Base-by-base conservation (phyloP, 2,797 vertebrate genomes). In the Helicolenus hilgendorfi region DNA sequence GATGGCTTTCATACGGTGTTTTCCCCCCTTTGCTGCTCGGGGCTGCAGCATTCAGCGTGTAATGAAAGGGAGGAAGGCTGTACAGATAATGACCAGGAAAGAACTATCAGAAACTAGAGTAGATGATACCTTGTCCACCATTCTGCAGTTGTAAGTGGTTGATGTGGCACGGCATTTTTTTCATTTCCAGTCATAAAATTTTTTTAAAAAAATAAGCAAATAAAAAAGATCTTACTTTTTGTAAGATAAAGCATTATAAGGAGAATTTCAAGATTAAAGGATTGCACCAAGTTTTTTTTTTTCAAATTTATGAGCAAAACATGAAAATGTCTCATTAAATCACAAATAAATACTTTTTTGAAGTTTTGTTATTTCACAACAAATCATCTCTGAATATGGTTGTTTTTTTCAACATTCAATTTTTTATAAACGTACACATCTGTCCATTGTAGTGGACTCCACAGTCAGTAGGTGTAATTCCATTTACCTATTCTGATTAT, bases 1-100 rank as follows among this genome's bases (percentile, higher is more conserved):
- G 90, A 82, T 87, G 84, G 89, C 89, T 95, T 92, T 89, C 86
- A 92, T 79, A 82, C 27, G 9, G 87, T 73, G 83, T 85, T 89
- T 87, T 83, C 24, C 76, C 81, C 81, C 72, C 11, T 15, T 27
- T 72, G 88, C 88, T 86, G 91, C 91, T 76, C 9, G 64, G 60
- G 90, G 87, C 81, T 74, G 3, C 15, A 80, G 74, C 78, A 71
- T 91, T 89, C 68, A 86, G 33, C 59, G 15, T 56, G 84, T 84
- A 92, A 93, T 82, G 83, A 91, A 88, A 90, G 58, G 70, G 83
- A 71, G 71, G 20, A 22, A 72, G 77, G 79, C 53, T 58, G 22
- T 10, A 9, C 41, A 72, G 75, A 88, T 88, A 85, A 86, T 91
- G 79, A 82, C 56, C 63, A 87, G 59, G 62, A 45, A 81, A 82